Evolutionary conservation across 2,888 invertebrate genomes (phyloP).

Genomic region (Rosalia funebris): DNA sequence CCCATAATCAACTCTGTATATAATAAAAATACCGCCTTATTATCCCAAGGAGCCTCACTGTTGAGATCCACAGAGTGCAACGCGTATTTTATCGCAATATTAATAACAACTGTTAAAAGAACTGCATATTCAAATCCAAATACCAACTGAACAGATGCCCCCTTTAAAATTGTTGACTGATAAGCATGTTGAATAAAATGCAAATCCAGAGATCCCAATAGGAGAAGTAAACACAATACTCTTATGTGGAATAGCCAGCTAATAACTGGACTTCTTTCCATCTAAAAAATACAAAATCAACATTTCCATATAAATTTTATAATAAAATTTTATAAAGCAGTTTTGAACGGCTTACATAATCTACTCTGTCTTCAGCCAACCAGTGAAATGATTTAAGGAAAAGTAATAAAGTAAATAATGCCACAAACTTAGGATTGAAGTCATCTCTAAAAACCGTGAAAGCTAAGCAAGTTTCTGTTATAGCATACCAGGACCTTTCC

Average conservation of each 20-base stretch:
- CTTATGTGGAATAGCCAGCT: constrained; percentile 94
- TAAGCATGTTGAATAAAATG: constrained; percentile 94
- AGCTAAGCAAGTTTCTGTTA: constrained; percentile 99
- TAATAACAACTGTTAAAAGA: constrained; percentile 89
- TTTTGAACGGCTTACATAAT: constrained; percentile 90
- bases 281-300: constrained; percentile 77
- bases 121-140: constrained; percentile 99
- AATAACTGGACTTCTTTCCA: constrained; percentile 98
- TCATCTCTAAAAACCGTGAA: constrained; percentile 99
- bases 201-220: constrained; percentile 85
- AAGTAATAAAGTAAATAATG: constrained; percentile 93
- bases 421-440: constrained; percentile 97
- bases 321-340: too few relatives aligned
- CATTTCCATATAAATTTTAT: too few relatives aligned
- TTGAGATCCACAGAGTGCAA: constrained; percentile 89
- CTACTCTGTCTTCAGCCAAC: constrained; percentile 98
- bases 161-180: constrained; percentile 89
- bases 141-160: constrained; percentile 97
- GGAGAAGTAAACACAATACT: constrained; percentile 82
- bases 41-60: constrained; percentile 98
- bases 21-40: constrained; percentile 96
- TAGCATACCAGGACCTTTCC: constrained; percentile 98
- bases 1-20: constrained; percentile 97
- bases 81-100: constrained; percentile 92
- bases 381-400: constrained; percentile 99